Base-by-base conservation (phyloP, 2,888 invertebrate genomes). In the Leucania comma region DNA sequence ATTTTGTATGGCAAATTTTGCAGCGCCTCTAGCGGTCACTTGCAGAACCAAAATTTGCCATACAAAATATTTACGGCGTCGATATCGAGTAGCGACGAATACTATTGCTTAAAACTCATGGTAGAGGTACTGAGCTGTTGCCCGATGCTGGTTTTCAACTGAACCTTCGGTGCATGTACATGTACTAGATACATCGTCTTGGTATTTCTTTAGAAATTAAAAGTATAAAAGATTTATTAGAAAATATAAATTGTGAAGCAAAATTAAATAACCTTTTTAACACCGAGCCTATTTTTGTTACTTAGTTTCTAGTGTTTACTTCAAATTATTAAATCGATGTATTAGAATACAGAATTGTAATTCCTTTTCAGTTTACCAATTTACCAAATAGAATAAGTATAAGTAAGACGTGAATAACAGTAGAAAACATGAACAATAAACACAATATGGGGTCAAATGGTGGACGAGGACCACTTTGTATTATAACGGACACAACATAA, bases 361-460 rank as follows among this genome's bases (percentile, higher is more conserved):
- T 9, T 42, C 32, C 20, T 58, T 58, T 38, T 38, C 22, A 50
- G 12, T 22, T 71, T 14, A 35, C 4, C 4, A 56, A 48, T 48
- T 71, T 14, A 22, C 10, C 1, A 71, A 56, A 70, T 42, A 56
- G 20, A 20, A 29, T 29, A 24, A 12, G n/a, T n/a, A 54, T 32
- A 32, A 68, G 10, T 14, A 29, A 32, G 29, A 51, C 26, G n/a
- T 24, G 26, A 38, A 29, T 29, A 50, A 60, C 72, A 51, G 50
- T 32, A 32, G 29, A 24, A 51, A 72, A 51, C 29, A 17, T 29
- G n/a, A 51, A 32, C 72, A 69, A 42, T 59, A 70, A 51, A 73
- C 24, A 35, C 32, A 53, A 42, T 32, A 51, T 26, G 51, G 10
- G 22, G 64, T 74, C 26, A 62, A n/a, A 46, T 53, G 35, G 35